Percentiles rank a stretch among this genome's conserved stretches.
Evolutionary conservation across 2,113 vertebrate genomes (phyloP).

Genomic region (Malurus melanocephalus): DNA sequence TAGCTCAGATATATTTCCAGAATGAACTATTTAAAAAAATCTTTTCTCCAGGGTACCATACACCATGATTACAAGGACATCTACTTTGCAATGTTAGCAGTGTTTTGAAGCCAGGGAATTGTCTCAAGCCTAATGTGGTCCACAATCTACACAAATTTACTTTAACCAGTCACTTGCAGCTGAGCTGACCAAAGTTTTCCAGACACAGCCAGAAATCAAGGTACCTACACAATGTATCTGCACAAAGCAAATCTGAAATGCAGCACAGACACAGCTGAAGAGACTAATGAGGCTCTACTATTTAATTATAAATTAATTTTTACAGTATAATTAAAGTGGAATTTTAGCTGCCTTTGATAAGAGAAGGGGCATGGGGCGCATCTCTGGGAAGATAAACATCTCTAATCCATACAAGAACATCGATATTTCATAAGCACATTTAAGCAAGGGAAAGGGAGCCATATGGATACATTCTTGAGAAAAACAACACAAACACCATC

Average conservation of each 20-base stretch:
- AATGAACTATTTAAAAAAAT: neutral
- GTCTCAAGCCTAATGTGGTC: neutral
- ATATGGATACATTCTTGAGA: neutral
- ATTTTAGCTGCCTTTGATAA: neutral
- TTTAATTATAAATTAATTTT: neutral
- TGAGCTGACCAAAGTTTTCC: neutral
- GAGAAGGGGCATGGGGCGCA: neutral
- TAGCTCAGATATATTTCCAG: neutral
- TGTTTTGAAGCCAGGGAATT: neutral
- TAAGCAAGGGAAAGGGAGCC: neutral
- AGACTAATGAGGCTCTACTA: neutral
- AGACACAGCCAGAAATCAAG: neutral
- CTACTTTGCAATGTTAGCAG: neutral
- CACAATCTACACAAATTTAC: rapidly evolving
- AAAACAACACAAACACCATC: neutral
- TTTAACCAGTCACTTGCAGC: neutral
- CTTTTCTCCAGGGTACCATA: neutral
- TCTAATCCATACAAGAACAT: neutral
- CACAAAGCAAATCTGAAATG: neutral
- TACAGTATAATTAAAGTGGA: neutral
- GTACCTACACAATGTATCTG: neutral
- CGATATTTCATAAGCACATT: neutral
- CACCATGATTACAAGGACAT: neutral
- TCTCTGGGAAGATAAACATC: neutral
- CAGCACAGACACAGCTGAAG: neutral